phyloP scores from a whole-genome alignment of 2,888 invertebrate genomes.

The Cyaniris semiargus region DNA sequence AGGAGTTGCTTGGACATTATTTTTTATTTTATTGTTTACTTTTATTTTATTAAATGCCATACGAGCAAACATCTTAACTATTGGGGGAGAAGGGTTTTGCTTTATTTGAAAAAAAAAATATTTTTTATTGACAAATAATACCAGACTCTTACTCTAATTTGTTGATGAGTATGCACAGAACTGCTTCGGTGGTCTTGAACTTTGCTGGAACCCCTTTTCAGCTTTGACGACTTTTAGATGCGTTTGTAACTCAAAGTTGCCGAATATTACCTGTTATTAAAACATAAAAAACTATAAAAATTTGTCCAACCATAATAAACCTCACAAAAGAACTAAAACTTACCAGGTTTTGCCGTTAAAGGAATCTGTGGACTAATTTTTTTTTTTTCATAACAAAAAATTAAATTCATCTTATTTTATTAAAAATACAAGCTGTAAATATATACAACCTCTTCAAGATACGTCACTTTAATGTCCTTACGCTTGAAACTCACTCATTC shows the following conservation, averaged over 20 bases:
- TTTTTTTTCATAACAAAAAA: constrained; percentile 63
- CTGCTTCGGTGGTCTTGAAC: constrained; percentile 33
- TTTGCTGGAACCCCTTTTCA: not conserved
- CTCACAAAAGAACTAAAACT: constrained; percentile 61
- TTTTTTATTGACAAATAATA: constrained; percentile 74
- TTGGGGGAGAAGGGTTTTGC: constrained; percentile 48
- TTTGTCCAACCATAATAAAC: constrained; percentile 45
- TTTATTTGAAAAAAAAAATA: constrained; percentile 46
- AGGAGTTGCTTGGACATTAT: constrained; percentile 48
- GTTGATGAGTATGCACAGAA: constrained; percentile 48
- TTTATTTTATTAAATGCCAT: constrained; percentile 47
- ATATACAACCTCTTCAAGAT: constrained; percentile 71
- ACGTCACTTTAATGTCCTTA: constrained; percentile 62
- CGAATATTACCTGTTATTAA: constrained; percentile 62
- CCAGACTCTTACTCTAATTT: constrained; percentile 77
- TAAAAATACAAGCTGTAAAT: constrained; percentile 69
- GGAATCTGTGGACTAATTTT: constrained; percentile 52
- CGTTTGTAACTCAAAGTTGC: not conserved
- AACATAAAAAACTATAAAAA: constrained; percentile 49
- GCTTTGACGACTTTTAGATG: not conserved
- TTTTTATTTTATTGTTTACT: constrained; percentile 44
- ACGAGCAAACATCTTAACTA: constrained; percentile 46
- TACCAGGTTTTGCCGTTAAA: constrained; percentile 53
- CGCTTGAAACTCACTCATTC: constrained; percentile 60
- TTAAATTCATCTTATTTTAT: constrained; percentile 66